Evolutionary conservation across 2,888 invertebrate genomes (phyloP), one percentile per base, ranked within the genome.

Genomic region (Sesamia inferens): DNA sequence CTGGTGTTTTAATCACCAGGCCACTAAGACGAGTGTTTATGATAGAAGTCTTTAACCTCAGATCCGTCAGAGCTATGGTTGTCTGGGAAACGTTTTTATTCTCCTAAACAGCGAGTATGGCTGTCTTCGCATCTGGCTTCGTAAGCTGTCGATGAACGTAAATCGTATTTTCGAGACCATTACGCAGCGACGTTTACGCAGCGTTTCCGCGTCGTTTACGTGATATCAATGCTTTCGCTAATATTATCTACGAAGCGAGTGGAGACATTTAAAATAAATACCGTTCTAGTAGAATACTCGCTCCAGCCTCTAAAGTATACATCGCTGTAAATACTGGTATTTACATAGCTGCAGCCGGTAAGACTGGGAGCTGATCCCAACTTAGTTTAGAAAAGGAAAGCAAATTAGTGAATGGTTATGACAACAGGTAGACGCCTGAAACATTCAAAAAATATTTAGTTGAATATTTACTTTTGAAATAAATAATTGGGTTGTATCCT

Each of bases 41-140:
- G n/a, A 22, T 16, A 57, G 13, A 19, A 74, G 57, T 73, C 54
- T 78, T 78, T 78, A 78, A 68, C 78, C 59, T 68, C 55, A 44
- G 58, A 39, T 54, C 55, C 59, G 22, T 55, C 31, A 58, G 67
- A 31, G 51, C 44, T 64, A 59, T 69, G 48, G 42, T 22, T 14
- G 44, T 54, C 51, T 48, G 47, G 8, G n/a, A 47, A 54, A n/a
- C 51, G 10, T 54, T 69, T 76, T 76, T 72, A 74, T 24, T 48
- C 8, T 55, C 14, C 6, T n/a, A 51, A 44, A 71, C 24, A 71
- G 44, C 13, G 31, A 55, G 39, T 2, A 19, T 16, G 16, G 24
- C n/a, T 51, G 19, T 11, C 14, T 74, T 73, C 22, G 48, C 44
- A 64, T 74, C 48, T 64, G 64, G 57, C n/a, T 16, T 24, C 11